Percentiles rank a stretch among this genome's conserved stretches.
phyloP scores from a whole-genome alignment of 2,113 vertebrate species.

The Phalacrocorax pelagicus region DNA sequence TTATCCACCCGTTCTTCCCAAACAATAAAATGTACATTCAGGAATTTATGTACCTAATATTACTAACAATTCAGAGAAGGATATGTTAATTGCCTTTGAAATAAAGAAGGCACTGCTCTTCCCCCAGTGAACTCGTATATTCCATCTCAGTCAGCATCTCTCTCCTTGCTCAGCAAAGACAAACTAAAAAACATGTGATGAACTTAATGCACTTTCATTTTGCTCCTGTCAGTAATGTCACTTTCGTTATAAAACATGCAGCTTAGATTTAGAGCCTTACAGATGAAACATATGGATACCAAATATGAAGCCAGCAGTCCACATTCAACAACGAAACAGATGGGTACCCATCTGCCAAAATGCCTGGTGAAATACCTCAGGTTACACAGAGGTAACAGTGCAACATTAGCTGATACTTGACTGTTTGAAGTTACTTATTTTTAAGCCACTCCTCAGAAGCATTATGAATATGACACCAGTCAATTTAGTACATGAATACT shows the following conservation, averaged over 20 bases:
- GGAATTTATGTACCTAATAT: background rate
- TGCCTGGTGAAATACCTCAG: constrained; percentile 40
- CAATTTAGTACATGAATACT: background rate
- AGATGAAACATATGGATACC: constrained; percentile 58
- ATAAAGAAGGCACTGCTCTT: background rate
- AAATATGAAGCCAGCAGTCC: constrained; percentile 44
- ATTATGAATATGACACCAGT: background rate
- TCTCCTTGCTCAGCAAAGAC: background rate
- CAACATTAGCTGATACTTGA: background rate
- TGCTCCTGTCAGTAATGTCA: constrained; percentile 55
- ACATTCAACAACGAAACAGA: background rate
- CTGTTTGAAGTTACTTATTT: background rate
- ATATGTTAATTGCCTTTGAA: background rate
- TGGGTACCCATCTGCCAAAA: constrained; percentile 62
- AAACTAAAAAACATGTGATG: background rate
- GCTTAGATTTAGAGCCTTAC: constrained; percentile 43
- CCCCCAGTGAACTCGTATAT: background rate
- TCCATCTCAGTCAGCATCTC: background rate
- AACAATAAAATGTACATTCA: background rate
- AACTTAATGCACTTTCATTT: constrained; percentile 41
- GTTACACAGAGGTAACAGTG: constrained; percentile 42
- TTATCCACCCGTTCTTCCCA: background rate
- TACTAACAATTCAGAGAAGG: background rate
- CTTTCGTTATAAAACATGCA: constrained; percentile 41
- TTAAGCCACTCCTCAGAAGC: background rate